Percentiles rank a stretch among this genome's conserved stretches.
These are phyloP conservation scores for Helarctos malayanus DNA, from an alignment of 2,797 vertebrate species.

Conservation along the genomic window DNA sequence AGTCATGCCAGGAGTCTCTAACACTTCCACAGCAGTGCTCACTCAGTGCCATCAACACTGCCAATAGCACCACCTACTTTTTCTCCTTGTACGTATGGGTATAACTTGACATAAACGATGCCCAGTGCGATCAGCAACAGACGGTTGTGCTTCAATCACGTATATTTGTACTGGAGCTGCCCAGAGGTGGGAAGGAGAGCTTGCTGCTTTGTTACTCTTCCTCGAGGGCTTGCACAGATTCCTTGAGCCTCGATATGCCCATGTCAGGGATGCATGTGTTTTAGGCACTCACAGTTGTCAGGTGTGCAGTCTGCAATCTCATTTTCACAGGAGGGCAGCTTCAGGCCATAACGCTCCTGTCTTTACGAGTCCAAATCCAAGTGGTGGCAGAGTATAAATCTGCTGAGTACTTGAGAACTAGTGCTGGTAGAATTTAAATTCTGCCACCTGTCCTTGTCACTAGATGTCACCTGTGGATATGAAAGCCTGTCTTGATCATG, in stretches of 20 bases:
- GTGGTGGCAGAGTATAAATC: neutral
- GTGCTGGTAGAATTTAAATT: neutral
- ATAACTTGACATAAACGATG: neutral
- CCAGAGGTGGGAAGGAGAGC: neutral
- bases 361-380: conserved; percentile 2
- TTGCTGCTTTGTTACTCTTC: neutral
- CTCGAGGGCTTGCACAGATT: neutral
- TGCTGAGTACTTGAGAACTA: neutral
- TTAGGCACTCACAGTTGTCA: neutral
- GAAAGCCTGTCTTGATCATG: neutral
- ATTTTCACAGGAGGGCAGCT: neutral
- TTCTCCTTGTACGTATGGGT: neutral
- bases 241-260: neutral
- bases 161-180: neutral
- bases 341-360: neutral
- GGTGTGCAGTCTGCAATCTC: neutral
- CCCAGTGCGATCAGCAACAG: neutral
- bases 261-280: neutral
- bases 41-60: neutral
- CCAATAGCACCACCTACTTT: neutral
- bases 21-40: neutral
- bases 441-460: neutral
- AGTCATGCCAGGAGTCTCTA: neutral
- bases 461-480: neutral
- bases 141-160: neutral